These are phyloP conservation scores for Hydractinia echinata DNA, from an alignment of 30 jellyfish, hydroid and myxozoan genomes.

Conservation along the genomic window DNA sequence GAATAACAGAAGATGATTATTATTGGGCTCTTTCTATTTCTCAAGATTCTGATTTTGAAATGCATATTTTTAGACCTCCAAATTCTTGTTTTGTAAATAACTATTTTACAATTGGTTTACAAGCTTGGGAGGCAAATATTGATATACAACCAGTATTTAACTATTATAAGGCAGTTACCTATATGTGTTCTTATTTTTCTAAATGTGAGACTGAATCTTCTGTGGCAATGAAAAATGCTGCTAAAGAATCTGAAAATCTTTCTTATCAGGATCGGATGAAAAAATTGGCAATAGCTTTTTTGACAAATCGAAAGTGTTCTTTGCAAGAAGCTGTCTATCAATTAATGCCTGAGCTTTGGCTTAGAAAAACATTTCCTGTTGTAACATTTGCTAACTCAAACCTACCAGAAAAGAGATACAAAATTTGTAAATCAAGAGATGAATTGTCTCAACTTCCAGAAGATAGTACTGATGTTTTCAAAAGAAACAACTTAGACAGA, in stretches of 20 bases:
- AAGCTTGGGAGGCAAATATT: slow-evolving; percentile 24
- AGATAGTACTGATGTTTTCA: slow-evolving; percentile 10
- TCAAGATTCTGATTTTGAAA: background rate
- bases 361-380: background rate
- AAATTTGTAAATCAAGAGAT: background rate
- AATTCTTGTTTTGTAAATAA: slow-evolving; percentile 15
- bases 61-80: background rate
- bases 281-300: slow-evolving; percentile 14
- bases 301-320: background rate
- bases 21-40: slow-evolving; percentile 7
- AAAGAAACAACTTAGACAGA: background rate
- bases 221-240: slow-evolving; percentile 19
- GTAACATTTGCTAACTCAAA: background rate
- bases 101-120: slow-evolving; percentile 12
- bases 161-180: background rate
- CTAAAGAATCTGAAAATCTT: background rate
- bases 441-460: background rate
- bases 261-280: background rate
- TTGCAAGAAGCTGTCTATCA: slow-evolving; percentile 6
- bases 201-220: slow-evolving; percentile 21
- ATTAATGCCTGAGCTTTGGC: slow-evolving; percentile 1
- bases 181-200: slow-evolving; percentile 14
- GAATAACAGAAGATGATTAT: background rate
- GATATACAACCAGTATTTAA: slow-evolving; percentile 23
- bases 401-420: background rate